These are phyloP conservation scores for Stenolophus ochropezus DNA, from an alignment of 2,888 invertebrate genomes.

Conservation along the genomic window DNA sequence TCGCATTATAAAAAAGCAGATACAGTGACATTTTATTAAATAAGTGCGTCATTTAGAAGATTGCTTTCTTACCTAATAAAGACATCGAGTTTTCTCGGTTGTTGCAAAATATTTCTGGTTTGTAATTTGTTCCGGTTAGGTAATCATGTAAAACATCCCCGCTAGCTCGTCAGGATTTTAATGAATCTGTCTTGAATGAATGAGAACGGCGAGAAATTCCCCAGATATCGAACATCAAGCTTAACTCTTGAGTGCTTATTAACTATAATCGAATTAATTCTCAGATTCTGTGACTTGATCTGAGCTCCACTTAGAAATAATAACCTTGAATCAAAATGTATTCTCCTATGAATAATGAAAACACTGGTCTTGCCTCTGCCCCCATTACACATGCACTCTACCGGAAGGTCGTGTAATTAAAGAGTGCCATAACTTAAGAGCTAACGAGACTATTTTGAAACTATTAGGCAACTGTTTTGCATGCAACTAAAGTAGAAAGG, in stretches of 20 bases:
- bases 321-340: conserved; percentile 31
- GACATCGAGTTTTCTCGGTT: neutral
- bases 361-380: neutral
- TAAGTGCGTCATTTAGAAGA: conserved; percentile 2
- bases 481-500: neutral
- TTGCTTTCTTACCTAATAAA: neutral
- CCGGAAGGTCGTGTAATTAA: conserved; percentile 12
- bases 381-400: neutral
- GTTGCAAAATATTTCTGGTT: conserved; percentile 31
- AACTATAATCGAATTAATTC: conserved; percentile 20
- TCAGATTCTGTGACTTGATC: conserved; percentile 28
- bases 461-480: conserved; percentile 21
- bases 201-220: conserved; percentile 8
- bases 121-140: conserved; percentile 32
- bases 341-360: conserved; percentile 31
- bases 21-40: neutral
- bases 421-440: neutral
- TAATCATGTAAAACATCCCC: conserved; percentile 37
- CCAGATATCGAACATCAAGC: conserved; percentile 32
- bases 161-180: conserved; percentile 31
- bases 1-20: neutral
- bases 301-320: conserved; percentile 9
- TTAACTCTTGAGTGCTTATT: conserved; percentile 40
- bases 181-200: conserved; percentile 37
- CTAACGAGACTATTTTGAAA: conserved; percentile 15